Evolutionary conservation across 2,888 invertebrate genomes (phyloP).

Genomic region (Parnassius glacialis): DNA sequence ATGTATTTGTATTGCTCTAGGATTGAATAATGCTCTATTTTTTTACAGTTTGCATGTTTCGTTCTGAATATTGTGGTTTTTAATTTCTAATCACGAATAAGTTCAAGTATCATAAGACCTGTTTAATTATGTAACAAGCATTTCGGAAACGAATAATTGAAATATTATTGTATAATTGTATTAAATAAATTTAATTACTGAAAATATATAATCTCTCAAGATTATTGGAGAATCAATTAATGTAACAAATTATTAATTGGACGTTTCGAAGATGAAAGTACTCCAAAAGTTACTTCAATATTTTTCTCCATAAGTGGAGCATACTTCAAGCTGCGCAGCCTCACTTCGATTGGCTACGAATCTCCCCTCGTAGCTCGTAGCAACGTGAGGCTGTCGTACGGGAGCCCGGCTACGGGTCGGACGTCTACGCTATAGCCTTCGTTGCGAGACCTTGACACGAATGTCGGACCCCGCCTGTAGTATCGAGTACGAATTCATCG

Average conservation of each 20-base stretch:
- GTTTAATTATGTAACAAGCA: no score
- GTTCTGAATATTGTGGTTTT: no score
- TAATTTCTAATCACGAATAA: no score
- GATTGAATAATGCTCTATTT: constrained; percentile 40
- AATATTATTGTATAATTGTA: no score
- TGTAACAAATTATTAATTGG: no score
- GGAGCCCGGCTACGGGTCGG: constrained; percentile 72
- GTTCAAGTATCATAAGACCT: no score
- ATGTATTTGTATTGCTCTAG: constrained; percentile 45
- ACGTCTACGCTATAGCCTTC: constrained; percentile 65
- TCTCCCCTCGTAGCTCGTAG: constrained; percentile 78
- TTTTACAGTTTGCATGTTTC: background rate
- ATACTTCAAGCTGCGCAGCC: constrained; percentile 62
- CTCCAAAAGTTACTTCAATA: constrained; percentile 7
- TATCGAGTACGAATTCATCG: constrained; percentile 32
- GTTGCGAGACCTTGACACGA: constrained; percentile 66
- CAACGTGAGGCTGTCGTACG: constrained; percentile 77
- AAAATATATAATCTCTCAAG: background rate
- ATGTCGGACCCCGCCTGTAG: constrained; percentile 58
- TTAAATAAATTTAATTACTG: no score
- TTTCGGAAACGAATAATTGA: no score
- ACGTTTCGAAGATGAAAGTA: constrained; percentile 22
- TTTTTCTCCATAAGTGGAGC: constrained; percentile 48
- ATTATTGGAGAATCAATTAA: no score
- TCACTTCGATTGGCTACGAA: constrained; percentile 78